These are phyloP conservation scores for Enteromius thamalakanensis DNA, from an alignment of 2,797 vertebrate genomes.

Conservation along the genomic window DNA sequence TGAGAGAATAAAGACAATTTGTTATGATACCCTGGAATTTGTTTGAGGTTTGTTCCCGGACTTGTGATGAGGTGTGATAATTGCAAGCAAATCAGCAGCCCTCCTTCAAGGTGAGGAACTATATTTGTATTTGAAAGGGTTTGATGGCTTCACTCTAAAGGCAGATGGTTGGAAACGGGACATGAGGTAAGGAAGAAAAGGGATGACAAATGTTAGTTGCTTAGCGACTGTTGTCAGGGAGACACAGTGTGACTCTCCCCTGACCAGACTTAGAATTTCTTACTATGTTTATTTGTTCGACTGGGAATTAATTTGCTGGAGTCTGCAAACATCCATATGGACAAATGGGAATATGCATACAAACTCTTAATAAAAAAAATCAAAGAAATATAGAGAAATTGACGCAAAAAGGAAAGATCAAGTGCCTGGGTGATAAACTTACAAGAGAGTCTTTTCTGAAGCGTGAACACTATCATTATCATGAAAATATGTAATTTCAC, in stretches of 20 bases:
- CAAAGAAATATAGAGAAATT: neutral
- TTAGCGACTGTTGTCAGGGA: conserved; percentile 83
- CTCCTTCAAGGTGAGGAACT: conserved; percentile 46
- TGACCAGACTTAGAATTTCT: conserved; percentile 71
- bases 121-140: conserved; percentile 63
- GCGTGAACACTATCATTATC: neutral
- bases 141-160: conserved; percentile 65
- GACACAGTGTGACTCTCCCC: conserved; percentile 75
- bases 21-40: conserved; percentile 19
- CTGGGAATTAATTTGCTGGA: conserved; percentile 39
- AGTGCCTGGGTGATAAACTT: conserved; percentile 1
- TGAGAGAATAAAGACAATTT: conserved; percentile 51
- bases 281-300: conserved; percentile 69
- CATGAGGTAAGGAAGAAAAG: conserved; percentile 68
- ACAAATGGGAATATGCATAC: conserved; percentile 8
- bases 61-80: neutral
- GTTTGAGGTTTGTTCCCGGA: conserved; percentile 6
- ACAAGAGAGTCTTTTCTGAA: conserved; percentile 3
- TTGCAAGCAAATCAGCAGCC: conserved; percentile 1
- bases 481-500: conserved; percentile 10
- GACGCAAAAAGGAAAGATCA: neutral
- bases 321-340: conserved; percentile 36
- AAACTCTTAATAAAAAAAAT: neutral
- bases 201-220: conserved; percentile 82
- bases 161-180: conserved; percentile 62